phyloP scores from a whole-genome alignment of 2,888 invertebrate species.

The Drosophila fungiperda region DNA sequence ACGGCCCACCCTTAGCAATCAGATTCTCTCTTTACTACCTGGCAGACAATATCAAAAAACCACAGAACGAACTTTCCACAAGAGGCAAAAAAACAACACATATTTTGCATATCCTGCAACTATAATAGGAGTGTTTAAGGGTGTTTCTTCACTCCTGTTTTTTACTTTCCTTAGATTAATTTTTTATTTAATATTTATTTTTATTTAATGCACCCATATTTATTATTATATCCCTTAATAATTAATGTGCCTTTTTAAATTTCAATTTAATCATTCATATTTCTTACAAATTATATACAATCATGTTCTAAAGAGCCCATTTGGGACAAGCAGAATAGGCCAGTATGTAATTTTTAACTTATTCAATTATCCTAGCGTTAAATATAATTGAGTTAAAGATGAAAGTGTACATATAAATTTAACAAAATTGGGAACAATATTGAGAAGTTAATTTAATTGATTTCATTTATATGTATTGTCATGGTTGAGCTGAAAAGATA shows the following conservation, averaged over 20 bases:
- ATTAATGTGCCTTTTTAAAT: not conserved
- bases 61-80: slow-evolving; percentile 10
- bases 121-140: not conserved
- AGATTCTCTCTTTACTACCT: slow-evolving; percentile 22
- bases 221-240: not conserved
- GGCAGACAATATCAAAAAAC: slow-evolving; percentile 41
- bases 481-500: not conserved
- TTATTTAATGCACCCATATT: not conserved
- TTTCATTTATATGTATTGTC: not conserved
- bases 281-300: not conserved
- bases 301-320: not conserved
- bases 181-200: too few relatives aligned
- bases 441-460: not conserved
- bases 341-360: not conserved
- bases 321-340: not conserved
- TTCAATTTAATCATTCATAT: not conserved
- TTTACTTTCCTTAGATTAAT: not conserved
- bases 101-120: not conserved
- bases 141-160: not conserved
- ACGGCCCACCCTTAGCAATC: slow-evolving; percentile 38
- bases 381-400: not conserved
- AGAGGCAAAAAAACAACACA: not conserved
- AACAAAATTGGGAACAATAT: not conserved
- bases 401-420: too few relatives aligned
- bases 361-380: not conserved